Evolutionary conservation across 2,888 invertebrate genomes (phyloP), one percentile per base, ranked within the genome.

Genomic region (Lithodes maja): DNA sequence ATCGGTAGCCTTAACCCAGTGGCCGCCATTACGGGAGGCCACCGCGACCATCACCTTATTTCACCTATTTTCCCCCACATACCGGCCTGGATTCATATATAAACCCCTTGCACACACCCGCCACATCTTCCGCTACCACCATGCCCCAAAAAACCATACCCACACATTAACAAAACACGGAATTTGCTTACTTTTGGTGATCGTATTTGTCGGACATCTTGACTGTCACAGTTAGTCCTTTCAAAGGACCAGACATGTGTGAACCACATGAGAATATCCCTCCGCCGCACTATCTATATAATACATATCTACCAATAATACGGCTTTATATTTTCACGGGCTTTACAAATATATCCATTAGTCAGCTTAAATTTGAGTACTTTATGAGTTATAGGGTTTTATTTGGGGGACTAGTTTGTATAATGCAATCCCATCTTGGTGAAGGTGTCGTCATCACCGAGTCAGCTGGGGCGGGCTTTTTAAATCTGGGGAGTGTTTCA

Each of bases 151-250:
- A 81, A 81, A n/a, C 50, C 17, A 50, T 9, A 9, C 54, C 17
- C 53, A 74, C 52, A 54, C 55, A 50, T 80, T 81, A 61, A 7
- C 55, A 71, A 84, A 79, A 33, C 15, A 52, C 5, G 53, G 71
- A 87, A 84, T 79, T 79, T 69, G 83, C 90, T 90, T 79, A 90
- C 90, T 90, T 90, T 33, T 86, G 84, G 71, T 90, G 90, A 75
- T 90, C 90, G 90, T 90, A 90, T 75, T 90, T 90, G 75, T 90
- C 90, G 53, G 90, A 90, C 90, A 90, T 90, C 80, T 86, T 90
- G 83, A 79, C 74, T 71, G 80, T 87, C n/a, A 88, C 83, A 84
- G 88, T 80, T 52, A 88, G 80, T 88, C 84, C 88, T 74, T 88
- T 88, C 80, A 88, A 88, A 85, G 84, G 88, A 88, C 88, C 83